These are phyloP conservation scores for Pseudomyrmex pallidus DNA, from an alignment of 1,140 invertebrate species.

Conservation along the genomic window DNA sequence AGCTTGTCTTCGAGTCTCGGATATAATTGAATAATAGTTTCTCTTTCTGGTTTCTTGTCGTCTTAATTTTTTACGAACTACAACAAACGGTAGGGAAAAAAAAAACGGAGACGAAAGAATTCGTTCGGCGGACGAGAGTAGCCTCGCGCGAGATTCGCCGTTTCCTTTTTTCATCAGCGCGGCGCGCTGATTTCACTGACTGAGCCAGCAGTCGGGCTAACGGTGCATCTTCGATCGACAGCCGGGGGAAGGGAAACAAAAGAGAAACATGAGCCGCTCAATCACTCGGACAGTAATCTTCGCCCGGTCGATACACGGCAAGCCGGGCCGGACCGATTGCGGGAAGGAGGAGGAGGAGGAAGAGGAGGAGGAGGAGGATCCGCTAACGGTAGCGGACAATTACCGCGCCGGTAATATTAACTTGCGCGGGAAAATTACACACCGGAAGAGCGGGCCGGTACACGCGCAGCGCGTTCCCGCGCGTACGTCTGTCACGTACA, in stretches of 20 bases:
- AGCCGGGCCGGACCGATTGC: slow-evolving; percentile 34
- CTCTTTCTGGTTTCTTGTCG: background rate
- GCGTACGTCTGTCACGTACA: slow-evolving; percentile 19
- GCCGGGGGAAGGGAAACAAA: slow-evolving; percentile 41
- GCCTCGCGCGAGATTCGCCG: background rate
- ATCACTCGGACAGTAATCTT: slow-evolving; percentile 74
- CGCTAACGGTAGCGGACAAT: slow-evolving; percentile 73
- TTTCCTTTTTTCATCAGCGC: background rate
- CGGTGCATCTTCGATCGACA: slow-evolving; percentile 6
- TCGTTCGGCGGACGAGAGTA: background rate
- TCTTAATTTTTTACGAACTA: background rate
- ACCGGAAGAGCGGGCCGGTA: slow-evolving; percentile 62
- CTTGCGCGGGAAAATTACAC: slow-evolving; percentile 69
- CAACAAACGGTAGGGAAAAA: background rate
- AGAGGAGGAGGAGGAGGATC: slow-evolving; percentile 46
- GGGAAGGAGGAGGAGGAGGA: background rate
- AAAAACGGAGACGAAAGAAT: background rate
- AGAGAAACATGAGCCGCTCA: slow-evolving; percentile 61
- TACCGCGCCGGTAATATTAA: slow-evolving; percentile 65
- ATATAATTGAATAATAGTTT: background rate
- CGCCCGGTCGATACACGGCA: slow-evolving; percentile 62
- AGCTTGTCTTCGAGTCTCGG: too few relatives aligned
- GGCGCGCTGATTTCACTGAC: slow-evolving; percentile 35
- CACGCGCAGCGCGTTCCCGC: slow-evolving; percentile 21
- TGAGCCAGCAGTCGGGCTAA: slow-evolving; percentile 37